These are phyloP conservation scores for Euura saliciscinereae DNA, from an alignment of 1,140 invertebrate genomes.

Conservation along the genomic window DNA sequence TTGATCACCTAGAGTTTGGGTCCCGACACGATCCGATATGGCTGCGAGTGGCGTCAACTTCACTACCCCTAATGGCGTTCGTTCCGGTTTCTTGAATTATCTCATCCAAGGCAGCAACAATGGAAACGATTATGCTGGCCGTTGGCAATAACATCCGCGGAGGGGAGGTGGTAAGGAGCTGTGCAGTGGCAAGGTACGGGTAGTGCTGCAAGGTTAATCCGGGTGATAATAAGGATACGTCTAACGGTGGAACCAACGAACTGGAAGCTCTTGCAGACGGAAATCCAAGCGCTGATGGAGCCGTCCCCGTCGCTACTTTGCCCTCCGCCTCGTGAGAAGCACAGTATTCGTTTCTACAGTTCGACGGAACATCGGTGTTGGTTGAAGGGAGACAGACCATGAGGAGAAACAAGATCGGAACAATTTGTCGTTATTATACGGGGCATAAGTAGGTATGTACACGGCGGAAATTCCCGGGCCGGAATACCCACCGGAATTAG, in stretches of 20 bases:
- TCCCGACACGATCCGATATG: not conserved
- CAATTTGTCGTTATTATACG: too few species aligned
- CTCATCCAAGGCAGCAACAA: slow-evolving; percentile 11
- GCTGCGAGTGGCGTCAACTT: not conserved
- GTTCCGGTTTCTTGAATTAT: not conserved
- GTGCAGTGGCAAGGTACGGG: not conserved
- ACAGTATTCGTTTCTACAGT: too few species aligned
- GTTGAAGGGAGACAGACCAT: too few species aligned
- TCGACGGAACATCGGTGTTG: too few species aligned
- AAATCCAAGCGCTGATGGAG: not conserved
- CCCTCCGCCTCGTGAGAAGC: not conserved
- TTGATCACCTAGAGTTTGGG: not conserved
- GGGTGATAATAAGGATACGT: too few species aligned
- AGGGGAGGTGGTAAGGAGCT: not conserved
- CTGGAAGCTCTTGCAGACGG: not conserved
- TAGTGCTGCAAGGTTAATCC: not conserved
- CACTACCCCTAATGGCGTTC: not conserved
- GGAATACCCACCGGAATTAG: too few species aligned
- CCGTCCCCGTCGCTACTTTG: not conserved
- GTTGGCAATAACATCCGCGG: not conserved
- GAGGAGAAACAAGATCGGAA: too few species aligned
- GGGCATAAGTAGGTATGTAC: too few species aligned
- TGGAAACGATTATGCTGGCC: not conserved
- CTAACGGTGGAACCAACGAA: too few species aligned
- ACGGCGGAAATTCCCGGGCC: too few species aligned